phyloP scores from a whole-genome alignment of 1,140 invertebrate species.

The Watersipora subatra region DNA sequence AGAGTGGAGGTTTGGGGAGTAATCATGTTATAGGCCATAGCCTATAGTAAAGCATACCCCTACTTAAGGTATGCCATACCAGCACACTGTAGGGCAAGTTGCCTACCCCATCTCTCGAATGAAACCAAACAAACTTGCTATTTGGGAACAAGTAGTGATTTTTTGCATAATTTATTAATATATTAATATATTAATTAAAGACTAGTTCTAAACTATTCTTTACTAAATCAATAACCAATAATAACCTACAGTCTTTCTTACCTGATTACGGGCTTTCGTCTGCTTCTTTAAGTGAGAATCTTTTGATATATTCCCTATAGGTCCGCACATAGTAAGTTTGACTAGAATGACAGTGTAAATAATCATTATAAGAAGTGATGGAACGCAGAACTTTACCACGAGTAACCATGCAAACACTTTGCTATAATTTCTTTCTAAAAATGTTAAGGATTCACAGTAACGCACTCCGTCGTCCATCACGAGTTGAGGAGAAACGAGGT shows the following conservation, averaged over 20 bases:
- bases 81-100: too few relatives aligned
- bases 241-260: neutral
- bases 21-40: too few relatives aligned
- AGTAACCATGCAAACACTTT: neutral
- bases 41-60: too few relatives aligned
- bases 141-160: too few relatives aligned
- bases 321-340: neutral
- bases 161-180: too few relatives aligned
- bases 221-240: too few relatives aligned
- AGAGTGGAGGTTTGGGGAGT: too few relatives aligned
- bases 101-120: too few relatives aligned
- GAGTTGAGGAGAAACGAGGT: neutral
- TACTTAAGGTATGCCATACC: too few relatives aligned
- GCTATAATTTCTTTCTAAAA: neutral
- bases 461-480: neutral
- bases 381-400: neutral
- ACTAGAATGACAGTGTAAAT: neutral
- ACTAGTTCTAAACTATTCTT: too few relatives aligned
- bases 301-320: neutral
- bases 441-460: neutral
- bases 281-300: neutral
- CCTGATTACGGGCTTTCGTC: neutral
- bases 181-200: too few relatives aligned
- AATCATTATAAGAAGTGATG: neutral
- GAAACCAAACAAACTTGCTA: too few relatives aligned